These are phyloP conservation scores for Pimephales promelas DNA, from an alignment of 2,113 vertebrate genomes.

Conservation along the genomic window DNA sequence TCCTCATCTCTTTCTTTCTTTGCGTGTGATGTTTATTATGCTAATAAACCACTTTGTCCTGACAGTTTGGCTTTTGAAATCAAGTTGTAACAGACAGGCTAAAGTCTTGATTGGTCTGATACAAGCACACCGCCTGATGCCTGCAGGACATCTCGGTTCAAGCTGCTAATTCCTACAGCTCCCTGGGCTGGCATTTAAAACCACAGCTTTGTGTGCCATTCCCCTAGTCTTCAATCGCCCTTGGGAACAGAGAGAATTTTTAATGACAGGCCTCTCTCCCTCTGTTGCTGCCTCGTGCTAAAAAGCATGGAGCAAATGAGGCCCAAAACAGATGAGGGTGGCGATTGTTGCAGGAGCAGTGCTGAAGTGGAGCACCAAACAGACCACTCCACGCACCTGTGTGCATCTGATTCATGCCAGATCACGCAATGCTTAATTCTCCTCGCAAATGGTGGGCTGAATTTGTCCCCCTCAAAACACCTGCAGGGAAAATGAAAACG, in stretches of 20 bases:
- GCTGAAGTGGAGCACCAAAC: conserved; percentile 56
- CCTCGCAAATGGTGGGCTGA: conserved; percentile 6
- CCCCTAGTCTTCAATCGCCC: conserved; percentile 56
- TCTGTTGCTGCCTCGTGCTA: conserved; percentile 16
- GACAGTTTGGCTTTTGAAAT: conserved; percentile 16
- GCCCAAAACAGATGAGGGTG: conserved; percentile 39
- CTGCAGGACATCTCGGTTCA: conserved; percentile 40
- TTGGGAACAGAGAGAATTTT: conserved; percentile 59
- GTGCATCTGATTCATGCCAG: conserved; percentile 49
- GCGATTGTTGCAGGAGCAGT: conserved; percentile 40
- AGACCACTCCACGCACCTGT: conserved; percentile 54
- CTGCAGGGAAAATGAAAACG: conserved; percentile 41
- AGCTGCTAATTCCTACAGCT: conserved; percentile 46
- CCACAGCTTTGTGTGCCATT: conserved; percentile 46
- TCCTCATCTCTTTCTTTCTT: neutral
- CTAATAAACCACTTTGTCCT: neutral
- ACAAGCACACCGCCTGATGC: conserved; percentile 36
- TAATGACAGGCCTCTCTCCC: conserved; percentile 51
- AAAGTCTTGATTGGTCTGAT: conserved; percentile 32
- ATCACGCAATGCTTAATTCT: conserved; percentile 38
- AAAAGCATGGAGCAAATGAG: conserved; percentile 49
- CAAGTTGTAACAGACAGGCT: neutral
- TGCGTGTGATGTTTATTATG: neutral
- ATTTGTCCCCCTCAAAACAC: conserved; percentile 22
- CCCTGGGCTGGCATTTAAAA: conserved; percentile 61